These are phyloP conservation scores for Eulemur albifrons DNA, from an alignment of 2,797 vertebrate genomes.

Conservation along the genomic window DNA sequence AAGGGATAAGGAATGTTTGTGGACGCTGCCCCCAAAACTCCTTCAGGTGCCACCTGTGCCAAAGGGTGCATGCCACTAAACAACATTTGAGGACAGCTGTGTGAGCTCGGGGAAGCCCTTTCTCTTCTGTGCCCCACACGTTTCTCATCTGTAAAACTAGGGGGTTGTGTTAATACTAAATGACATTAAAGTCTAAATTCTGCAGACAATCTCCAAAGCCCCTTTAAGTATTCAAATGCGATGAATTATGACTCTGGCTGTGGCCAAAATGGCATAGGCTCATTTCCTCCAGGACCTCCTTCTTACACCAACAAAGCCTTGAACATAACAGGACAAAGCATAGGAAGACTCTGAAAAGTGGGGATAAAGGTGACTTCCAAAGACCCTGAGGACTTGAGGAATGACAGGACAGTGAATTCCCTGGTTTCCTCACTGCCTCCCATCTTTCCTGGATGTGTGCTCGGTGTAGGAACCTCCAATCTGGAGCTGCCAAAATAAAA, in stretches of 20 bases:
- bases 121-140: not conserved
- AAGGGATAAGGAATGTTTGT: not conserved
- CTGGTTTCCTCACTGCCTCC: not conserved
- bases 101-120: not conserved
- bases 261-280: not conserved
- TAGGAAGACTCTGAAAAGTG: not conserved
- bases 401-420: not conserved
- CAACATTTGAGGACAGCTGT: not conserved
- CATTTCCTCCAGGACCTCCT: not conserved
- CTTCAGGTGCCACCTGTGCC: not conserved
- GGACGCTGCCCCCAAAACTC: not conserved
- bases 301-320: not conserved
- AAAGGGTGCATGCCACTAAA: not conserved
- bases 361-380: not conserved
- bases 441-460: not conserved
- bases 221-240: not conserved
- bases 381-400: not conserved
- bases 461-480: not conserved
- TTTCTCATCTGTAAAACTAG: not conserved
- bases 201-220: not conserved
- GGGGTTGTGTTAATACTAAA: not conserved
- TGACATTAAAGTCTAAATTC: not conserved
- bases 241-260: not conserved
- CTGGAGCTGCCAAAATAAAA: not conserved
- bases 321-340: not conserved